Evolutionary conservation across 2,888 invertebrate species (phyloP).

Genomic region (Mamestra brassicae): DNA sequence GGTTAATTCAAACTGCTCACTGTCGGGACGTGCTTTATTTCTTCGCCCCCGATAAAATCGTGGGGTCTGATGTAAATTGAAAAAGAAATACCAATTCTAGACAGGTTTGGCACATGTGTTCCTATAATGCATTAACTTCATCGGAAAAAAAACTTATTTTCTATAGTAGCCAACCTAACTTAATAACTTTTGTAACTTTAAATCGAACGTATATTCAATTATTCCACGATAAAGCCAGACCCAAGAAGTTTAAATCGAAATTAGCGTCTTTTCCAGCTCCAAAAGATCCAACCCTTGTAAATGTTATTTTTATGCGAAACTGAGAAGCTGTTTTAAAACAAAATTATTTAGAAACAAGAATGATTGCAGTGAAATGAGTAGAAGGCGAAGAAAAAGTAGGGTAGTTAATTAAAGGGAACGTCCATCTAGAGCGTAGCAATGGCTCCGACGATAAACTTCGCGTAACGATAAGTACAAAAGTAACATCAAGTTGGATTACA

Average conservation of each 20-base stretch:
- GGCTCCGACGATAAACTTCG: constrained; percentile 47
- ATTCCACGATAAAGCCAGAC: constrained; percentile 22
- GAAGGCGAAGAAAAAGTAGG: constrained; percentile 73
- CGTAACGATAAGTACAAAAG: constrained; percentile 55
- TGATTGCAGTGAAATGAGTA: constrained; percentile 69
- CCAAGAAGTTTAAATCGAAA: constrained; percentile 48
- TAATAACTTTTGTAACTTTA: constrained; percentile 20
- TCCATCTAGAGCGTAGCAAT: constrained; percentile 53
- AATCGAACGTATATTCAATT: constrained; percentile 19
- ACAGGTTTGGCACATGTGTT: constrained; percentile 3
- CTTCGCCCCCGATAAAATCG: constrained; percentile 69
- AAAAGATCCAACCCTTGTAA: constrained; percentile 35
- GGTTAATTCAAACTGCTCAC: constrained; percentile 83
- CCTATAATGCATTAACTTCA: background rate
- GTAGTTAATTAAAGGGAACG: constrained; percentile 75
- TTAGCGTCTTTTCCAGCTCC: constrained; percentile 34
- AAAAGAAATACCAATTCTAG: constrained; percentile 55
- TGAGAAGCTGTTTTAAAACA: constrained; percentile 43
- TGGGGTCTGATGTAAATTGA: constrained; percentile 70
- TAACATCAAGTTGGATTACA: constrained; percentile 46
- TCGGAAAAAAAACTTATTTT: background rate
- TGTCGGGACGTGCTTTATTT: constrained; percentile 75
- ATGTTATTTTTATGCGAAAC: constrained; percentile 43
- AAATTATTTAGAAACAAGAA: constrained; percentile 63
- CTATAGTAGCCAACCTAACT: constrained; percentile 1